Evolutionary conservation across 2,797 vertebrate species (phyloP), one percentile per base, ranked within the genome.

Genomic region (Gastrophryne carolinensis): DNA sequence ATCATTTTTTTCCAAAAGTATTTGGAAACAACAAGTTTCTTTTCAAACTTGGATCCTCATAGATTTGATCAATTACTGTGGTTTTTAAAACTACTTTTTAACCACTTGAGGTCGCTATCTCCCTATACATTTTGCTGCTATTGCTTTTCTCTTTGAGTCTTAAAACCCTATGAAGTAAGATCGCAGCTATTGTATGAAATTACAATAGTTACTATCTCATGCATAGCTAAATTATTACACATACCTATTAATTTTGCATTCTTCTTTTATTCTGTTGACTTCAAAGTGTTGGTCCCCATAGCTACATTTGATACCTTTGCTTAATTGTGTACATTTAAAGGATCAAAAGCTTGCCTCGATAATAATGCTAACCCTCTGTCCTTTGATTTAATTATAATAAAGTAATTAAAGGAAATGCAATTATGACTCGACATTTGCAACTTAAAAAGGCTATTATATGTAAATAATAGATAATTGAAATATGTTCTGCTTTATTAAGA

Each of bases 371-470:
- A 29, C 57, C 49, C 35, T n/a, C 3, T 69, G 44, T 69, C 50
- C 73, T 76, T 76, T 69, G 50, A 70, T 62, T 53, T 76, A 69
- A 76, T 69, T 27, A 76, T 76, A 69, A 76, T 76, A 44, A 69
- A 39, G 34, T 29, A 76, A 76, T 74, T 65, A 56, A 57, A 64
- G 62, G 41, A 69, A 69, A 30, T 41, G 62, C 63, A 76, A 70
- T 63, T 62, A 69, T 52, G n/a, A 76, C 56, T 69, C 65, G 63
- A 21, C 19, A 62, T 61, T 69, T 27, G 15, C 29, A 57, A 74
- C 53, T 47, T 65, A 65, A 65, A 52, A 68, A 54, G 34, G 34
- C 65, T 74, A 74, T 74, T 66, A 72, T 74, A 74, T 65, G 72
- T 74, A 74, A 74, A 66, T 66, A 74, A 64, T 74, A 74, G 72